phyloP scores from a whole-genome alignment of 2,888 invertebrate species.

The Drosophila meridiana region DNA sequence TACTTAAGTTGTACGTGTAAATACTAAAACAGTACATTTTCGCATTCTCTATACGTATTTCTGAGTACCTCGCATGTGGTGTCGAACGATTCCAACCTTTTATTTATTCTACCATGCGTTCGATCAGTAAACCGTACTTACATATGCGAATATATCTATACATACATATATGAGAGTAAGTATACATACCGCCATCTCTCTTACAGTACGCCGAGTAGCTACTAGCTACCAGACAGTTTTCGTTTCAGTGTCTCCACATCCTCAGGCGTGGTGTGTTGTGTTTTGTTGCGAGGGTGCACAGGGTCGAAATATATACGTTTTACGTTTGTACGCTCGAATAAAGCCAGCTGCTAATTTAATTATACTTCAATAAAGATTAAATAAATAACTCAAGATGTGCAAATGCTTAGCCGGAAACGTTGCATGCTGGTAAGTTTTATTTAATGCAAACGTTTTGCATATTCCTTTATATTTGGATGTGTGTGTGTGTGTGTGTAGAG shows the following conservation, averaged over 20 bases:
- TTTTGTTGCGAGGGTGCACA: neutral
- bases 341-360: slow-evolving; percentile 23
- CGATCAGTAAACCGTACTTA: slow-evolving; percentile 23
- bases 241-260: slow-evolving; percentile 52
- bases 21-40: neutral
- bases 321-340: neutral
- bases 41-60: neutral
- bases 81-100: neutral
- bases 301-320: slow-evolving; percentile 2
- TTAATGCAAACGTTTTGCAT: neutral
- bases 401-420: slow-evolving; percentile 80
- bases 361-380: slow-evolving; percentile 26
- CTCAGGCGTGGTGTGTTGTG: slow-evolving; percentile 55
- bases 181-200: slow-evolving; percentile 16
- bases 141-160: neutral
- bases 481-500: neutral
- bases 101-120: slow-evolving; percentile 10
- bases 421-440: slow-evolving; percentile 77
- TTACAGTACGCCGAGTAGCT: slow-evolving; percentile 21
- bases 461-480: neutral
- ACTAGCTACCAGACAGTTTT: slow-evolving; percentile 19
- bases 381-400: slow-evolving; percentile 67
- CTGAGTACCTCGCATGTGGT: neutral
- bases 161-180: neutral
- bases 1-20: neutral